Evolutionary conservation across 2,113 vertebrate species (phyloP).

Genomic region (Colossoma macropomum): DNA sequence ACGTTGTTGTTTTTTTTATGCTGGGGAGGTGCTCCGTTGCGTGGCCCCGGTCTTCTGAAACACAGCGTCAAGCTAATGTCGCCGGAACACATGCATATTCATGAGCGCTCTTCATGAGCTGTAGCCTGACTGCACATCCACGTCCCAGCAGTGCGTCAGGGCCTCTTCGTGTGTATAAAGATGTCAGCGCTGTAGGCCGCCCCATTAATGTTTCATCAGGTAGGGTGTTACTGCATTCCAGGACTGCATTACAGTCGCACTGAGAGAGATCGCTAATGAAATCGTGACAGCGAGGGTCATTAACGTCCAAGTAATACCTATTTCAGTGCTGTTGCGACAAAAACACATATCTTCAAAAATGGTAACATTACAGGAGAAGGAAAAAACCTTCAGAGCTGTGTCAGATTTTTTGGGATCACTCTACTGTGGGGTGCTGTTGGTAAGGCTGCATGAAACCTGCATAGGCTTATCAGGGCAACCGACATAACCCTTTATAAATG

Average conservation of each 20-base stretch:
- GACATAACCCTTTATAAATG: too few relatives aligned
- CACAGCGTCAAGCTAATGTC: constrained; percentile 55
- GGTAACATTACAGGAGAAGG: too few relatives aligned
- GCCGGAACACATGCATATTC: constrained; percentile 50
- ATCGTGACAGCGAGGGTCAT: not conserved
- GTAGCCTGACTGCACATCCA: constrained; percentile 40
- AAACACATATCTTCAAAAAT: too few relatives aligned
- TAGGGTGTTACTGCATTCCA: not conserved
- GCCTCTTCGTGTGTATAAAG: constrained; percentile 41
- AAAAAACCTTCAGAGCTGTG: too few relatives aligned
- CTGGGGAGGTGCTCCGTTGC: constrained; percentile 55
- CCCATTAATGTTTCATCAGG: constrained; percentile 7
- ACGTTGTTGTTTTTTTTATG: constrained; percentile 23
- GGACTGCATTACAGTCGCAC: not conserved
- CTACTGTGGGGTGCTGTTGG: too few relatives aligned
- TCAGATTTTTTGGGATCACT: too few relatives aligned
- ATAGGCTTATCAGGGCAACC: too few relatives aligned
- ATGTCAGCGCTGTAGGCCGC: constrained; percentile 34
- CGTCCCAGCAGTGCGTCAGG: constrained; percentile 46
- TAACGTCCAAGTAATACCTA: too few relatives aligned
- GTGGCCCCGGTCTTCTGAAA: constrained; percentile 46
- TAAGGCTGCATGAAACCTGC: too few relatives aligned
- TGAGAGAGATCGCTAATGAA: not conserved
- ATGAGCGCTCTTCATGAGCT: constrained; percentile 62
- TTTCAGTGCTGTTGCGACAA: too few relatives aligned